Evolutionary conservation across 2,797 vertebrate genomes (phyloP).

Genomic region (Pseudopleuronectes americanus): DNA sequence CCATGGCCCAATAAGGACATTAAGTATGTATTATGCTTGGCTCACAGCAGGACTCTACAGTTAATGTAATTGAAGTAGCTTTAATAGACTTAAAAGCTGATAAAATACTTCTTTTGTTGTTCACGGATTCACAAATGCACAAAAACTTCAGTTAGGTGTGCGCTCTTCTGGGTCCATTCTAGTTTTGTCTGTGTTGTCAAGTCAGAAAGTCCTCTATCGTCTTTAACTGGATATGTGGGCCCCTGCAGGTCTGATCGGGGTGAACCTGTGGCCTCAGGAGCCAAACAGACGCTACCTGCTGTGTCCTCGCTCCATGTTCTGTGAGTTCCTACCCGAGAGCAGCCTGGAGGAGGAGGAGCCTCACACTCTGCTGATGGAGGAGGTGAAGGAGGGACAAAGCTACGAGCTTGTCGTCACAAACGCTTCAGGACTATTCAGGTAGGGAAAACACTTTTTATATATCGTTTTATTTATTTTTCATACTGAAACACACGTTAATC

Average conservation of each 20-base stretch:
- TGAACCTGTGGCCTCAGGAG: conserved; percentile 89
- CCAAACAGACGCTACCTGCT: conserved; percentile 85
- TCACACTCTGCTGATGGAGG: conserved; percentile 83
- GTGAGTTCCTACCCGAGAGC: conserved; percentile 87
- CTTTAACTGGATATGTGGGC: not conserved
- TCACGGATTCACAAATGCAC: not conserved
- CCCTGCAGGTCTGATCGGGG: conserved; percentile 87
- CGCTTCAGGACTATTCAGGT: conserved; percentile 86
- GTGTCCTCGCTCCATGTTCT: conserved; percentile 89
- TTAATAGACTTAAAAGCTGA: no score
- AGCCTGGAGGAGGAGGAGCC: conserved; percentile 73
- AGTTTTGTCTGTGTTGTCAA: not conserved
- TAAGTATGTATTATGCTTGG: not conserved
- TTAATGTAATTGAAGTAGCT: no score
- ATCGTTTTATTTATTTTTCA: not conserved
- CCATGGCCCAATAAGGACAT: not conserved
- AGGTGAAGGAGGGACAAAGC: conserved; percentile 84
- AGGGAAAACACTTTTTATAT: not conserved
- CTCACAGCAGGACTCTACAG: not conserved
- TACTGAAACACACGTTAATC: no score
- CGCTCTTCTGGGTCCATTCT: no score
- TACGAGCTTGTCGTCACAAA: conserved; percentile 91
- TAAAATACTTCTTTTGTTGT: no score
- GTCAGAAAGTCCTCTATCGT: not conserved
- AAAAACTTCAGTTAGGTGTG: no score